These are phyloP conservation scores for Ochlodes sylvanus DNA, from an alignment of 2,888 invertebrate species.

Conservation along the genomic window DNA sequence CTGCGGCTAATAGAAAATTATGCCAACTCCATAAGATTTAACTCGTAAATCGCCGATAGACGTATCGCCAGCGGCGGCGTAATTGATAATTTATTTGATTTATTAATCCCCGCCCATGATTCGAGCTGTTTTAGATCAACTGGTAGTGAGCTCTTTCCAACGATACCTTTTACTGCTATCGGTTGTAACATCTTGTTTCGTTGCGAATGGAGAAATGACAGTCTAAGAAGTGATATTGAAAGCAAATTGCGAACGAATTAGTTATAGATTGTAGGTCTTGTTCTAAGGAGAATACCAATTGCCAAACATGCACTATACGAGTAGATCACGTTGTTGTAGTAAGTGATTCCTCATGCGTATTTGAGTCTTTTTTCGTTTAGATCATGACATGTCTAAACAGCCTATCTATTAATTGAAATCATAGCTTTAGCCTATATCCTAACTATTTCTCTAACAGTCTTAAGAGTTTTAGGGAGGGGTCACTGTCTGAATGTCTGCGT, in stretches of 20 bases:
- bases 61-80: constrained; percentile 31
- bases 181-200: not conserved
- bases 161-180: not conserved
- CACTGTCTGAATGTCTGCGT: no score
- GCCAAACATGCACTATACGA: no score
- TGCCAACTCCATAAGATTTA: constrained; percentile 32
- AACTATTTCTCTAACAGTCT: no score
- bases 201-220: not conserved
- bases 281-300: no score
- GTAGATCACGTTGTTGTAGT: no score
- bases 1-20: constrained; percentile 35
- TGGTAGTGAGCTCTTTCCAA: not conserved
- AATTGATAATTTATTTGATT: constrained; percentile 42
- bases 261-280: no score
- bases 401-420: no score
- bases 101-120: constrained; percentile 20
- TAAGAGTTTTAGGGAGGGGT: no score
- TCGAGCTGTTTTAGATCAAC: constrained; percentile 1
- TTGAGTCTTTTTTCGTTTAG: no score
- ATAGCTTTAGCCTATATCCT: no score
- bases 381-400: no score
- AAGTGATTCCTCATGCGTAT: no score
- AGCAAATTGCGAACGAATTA: not conserved
- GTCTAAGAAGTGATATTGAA: not conserved
- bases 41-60: constrained; percentile 33